Evolutionary conservation across 35 echinoderm and acorn worm genomes (phyloP).

Genomic region (Acanthaster planci): DNA sequence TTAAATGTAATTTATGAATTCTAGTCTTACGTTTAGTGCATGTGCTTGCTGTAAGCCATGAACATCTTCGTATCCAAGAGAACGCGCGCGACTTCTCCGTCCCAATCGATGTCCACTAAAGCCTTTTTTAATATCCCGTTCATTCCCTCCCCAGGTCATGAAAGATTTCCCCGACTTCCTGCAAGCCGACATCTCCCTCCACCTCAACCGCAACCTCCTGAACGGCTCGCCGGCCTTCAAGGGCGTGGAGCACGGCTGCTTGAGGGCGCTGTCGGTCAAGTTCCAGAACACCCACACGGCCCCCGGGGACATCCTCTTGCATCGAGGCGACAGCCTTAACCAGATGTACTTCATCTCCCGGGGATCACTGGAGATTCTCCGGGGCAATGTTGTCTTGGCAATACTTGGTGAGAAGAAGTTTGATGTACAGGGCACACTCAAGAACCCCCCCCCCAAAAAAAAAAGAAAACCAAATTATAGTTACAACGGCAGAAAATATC

Average conservation of each 20-base stretch:
- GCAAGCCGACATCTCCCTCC: constrained; percentile 90
- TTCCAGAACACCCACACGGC: constrained; percentile 95
- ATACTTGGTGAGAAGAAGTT: constrained; percentile 83
- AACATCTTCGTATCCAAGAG: too few species aligned
- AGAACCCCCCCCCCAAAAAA: too few species aligned
- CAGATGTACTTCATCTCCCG: constrained; percentile 93
- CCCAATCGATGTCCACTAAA: too few species aligned
- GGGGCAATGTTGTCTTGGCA: constrained; percentile 77
- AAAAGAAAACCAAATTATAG: too few species aligned
- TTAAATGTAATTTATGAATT: too few species aligned
- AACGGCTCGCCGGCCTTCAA: constrained; percentile 70
- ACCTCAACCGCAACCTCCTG: constrained; percentile 94
- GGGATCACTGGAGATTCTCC: constrained; percentile 89
- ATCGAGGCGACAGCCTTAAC: constrained; percentile 75
- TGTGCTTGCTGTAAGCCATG: too few species aligned
- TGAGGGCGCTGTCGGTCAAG: constrained; percentile 77
- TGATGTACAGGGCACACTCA: too few species aligned
- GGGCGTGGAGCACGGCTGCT: constrained; percentile 81
- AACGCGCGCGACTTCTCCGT: too few species aligned
- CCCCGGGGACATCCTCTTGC: constrained; percentile 91
- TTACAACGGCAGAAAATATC: too few species aligned
- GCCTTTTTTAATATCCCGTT: too few species aligned
- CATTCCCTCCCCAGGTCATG: constrained; percentile 94
- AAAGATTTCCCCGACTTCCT: constrained; percentile 96
- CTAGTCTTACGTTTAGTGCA: too few species aligned